Conservation (phyloP, 2,888 invertebrate genomes). For the Patella pellucida region DNA sequence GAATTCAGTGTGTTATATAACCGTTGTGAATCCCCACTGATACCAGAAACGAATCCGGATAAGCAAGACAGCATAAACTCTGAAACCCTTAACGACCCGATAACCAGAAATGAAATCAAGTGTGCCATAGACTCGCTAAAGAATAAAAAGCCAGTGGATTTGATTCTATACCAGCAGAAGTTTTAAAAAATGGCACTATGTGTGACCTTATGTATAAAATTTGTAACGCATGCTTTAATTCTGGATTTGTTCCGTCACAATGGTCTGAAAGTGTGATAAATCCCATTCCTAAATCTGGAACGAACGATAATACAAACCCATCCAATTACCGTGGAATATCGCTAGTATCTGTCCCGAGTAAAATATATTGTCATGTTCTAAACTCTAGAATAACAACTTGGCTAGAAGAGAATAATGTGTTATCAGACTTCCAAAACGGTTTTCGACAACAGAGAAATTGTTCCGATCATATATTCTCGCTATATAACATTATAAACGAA, state of each 20-base stretch:
- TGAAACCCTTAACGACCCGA: not conserved
- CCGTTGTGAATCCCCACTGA: not conserved
- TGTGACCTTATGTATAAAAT: not conserved
- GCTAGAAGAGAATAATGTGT: not conserved
- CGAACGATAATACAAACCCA: not conserved
- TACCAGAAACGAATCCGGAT: not conserved
- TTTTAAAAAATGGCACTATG: not conserved
- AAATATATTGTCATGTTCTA: not conserved
- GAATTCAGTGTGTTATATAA: not conserved
- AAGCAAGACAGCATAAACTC: not conserved
- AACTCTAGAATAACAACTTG: not conserved
- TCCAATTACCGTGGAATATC: not conserved
- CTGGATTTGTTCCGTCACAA: not conserved
- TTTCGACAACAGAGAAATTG: not conserved
- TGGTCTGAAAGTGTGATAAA: not conserved
- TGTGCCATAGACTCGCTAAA: not conserved
- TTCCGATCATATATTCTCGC: not conserved
- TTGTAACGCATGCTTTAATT: not conserved
- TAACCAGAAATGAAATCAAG: not conserved
- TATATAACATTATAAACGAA: not conserved
- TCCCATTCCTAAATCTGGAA: not conserved
- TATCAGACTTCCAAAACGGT: not conserved
- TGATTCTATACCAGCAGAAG: not conserved
- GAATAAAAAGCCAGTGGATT: not conserved
- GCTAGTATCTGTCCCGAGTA: not conserved